These are phyloP conservation scores for Xanthorhoe designata DNA, from an alignment of 2,888 invertebrate genomes.

Conservation along the genomic window DNA sequence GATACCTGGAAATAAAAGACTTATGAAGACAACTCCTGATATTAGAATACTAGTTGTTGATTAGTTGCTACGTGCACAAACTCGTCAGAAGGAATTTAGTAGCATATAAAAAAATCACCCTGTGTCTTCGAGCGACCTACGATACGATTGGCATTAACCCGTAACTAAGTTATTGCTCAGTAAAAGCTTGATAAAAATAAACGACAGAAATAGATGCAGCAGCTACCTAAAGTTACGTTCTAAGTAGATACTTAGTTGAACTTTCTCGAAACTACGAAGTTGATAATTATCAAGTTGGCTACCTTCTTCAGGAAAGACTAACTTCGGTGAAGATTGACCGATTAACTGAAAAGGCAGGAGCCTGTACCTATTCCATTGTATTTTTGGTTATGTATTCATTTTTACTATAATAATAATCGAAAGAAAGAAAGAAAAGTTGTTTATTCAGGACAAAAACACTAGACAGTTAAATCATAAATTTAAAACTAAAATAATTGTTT, in stretches of 20 bases:
- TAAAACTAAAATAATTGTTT: no score
- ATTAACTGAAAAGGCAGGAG: background rate
- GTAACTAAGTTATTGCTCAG: background rate
- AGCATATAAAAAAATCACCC: no score
- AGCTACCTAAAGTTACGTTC: conserved; percentile 18
- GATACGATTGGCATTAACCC: no score
- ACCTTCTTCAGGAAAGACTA: conserved; percentile 21
- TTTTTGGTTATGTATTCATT: background rate
- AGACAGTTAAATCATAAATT: no score
- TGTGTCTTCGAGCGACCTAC: background rate
- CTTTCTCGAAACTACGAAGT: conserved; percentile 33
- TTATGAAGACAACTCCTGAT: background rate
- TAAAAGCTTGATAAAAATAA: background rate
- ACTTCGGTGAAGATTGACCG: conserved; percentile 19
- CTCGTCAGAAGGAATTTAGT: no score
- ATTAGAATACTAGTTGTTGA: no score
- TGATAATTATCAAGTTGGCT: conserved; percentile 42
- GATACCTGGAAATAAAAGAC: conserved; percentile 53
- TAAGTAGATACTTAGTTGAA: conserved; percentile 29
- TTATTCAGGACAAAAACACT: no score
- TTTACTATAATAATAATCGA: no score
- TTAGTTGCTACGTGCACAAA: no score
- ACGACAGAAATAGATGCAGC: conserved; percentile 10
- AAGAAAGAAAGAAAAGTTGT: no score
- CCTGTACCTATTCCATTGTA: background rate